Base-by-base conservation (phyloP, 2,113 vertebrate species). In the Tamias sibiricus region DNA sequence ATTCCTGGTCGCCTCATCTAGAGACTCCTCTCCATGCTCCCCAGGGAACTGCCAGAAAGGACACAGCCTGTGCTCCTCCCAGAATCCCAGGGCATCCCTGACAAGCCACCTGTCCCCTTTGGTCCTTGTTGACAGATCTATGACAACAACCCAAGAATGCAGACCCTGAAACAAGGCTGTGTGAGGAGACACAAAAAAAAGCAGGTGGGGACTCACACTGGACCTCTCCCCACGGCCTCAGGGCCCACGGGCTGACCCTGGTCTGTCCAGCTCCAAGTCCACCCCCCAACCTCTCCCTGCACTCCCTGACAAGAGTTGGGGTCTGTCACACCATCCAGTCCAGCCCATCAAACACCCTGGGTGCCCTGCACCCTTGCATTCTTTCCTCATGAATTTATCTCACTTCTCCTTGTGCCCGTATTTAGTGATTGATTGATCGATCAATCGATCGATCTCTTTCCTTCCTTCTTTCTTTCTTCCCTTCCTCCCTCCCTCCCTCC, bases 151-250 rank as follows among this genome's bases (percentile, higher is more conserved):
- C 37, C n/a, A 68, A 75, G 75, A 75, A 68, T n/a, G 17, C 12
- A 20, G 49, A 24, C 35, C 83, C 79, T 49, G 0, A 64, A 72
- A 28, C 28, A 2, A 13, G 12, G 37, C 26, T 35, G 16, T 4
- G 69, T 32, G 19, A 76, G 44, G 13, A 10, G 37, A 40, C 35
- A 59, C 35, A 8, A 30, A 42, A 30, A 42, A 30, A 52, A 16
- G 24, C 1, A 16, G 24, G 30, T 1, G 0, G 47, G 74, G 64
- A 19, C 32, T 2, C 7, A 4, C 9, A 6, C 5, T 9, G 9
- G 10, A 10, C 9, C 19, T 62, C 40, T 57, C 11, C 10, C 69
- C 19, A 12, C 1, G 19, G 77, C 68, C 72, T 32, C 13, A 0
- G 52, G 47, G 71, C 35, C 3, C 2, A 24, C 0, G 1, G 28